A percentile compares a stretch with the other conserved stretches of the same genome.
phyloP scores from a whole-genome alignment of 2,113 vertebrate species.

The Chlamydotis undulata region DNA sequence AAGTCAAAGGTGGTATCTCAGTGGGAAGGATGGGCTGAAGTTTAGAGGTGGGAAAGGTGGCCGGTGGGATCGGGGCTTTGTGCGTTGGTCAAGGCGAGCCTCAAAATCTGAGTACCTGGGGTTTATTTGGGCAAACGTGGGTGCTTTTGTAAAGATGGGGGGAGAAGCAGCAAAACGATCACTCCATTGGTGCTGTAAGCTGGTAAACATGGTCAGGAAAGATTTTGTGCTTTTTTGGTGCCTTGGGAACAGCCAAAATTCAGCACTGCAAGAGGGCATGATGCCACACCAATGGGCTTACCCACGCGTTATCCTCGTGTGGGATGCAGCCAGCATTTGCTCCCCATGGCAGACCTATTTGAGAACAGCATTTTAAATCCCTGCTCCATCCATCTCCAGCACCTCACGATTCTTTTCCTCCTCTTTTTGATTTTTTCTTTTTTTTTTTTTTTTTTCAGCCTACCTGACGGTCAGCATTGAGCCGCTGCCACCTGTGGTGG shows the following conservation, averaged over 20 bases:
- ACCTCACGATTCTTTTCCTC: accelerated
- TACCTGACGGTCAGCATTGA: slow-evolving; percentile 98
- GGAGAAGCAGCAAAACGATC: accelerated
- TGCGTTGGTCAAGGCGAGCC: accelerated
- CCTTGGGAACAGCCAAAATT: accelerated
- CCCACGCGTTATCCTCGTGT: accelerated
- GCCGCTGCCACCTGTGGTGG: slow-evolving; percentile 93
- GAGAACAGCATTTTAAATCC: not conserved
- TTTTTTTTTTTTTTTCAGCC: slow-evolving; percentile 68
- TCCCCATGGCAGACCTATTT: accelerated
- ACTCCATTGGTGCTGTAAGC: not conserved
- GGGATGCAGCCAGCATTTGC: not conserved
- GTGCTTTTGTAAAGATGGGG: not conserved
- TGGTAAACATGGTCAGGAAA: not conserved
- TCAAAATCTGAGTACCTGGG: accelerated
- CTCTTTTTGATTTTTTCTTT: not conserved
- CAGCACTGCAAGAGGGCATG: too few species aligned
- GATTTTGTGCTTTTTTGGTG: not conserved
- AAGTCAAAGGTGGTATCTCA: accelerated
- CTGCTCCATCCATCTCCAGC: accelerated
- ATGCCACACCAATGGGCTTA: not conserved
- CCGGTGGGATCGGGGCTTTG: accelerated
- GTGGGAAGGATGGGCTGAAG: accelerated
- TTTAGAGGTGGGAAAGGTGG: accelerated
- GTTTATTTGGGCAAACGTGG: not conserved